These are phyloP conservation scores for Trilocha varians DNA, from an alignment of 2,888 invertebrate genomes.

Conservation along the genomic window DNA sequence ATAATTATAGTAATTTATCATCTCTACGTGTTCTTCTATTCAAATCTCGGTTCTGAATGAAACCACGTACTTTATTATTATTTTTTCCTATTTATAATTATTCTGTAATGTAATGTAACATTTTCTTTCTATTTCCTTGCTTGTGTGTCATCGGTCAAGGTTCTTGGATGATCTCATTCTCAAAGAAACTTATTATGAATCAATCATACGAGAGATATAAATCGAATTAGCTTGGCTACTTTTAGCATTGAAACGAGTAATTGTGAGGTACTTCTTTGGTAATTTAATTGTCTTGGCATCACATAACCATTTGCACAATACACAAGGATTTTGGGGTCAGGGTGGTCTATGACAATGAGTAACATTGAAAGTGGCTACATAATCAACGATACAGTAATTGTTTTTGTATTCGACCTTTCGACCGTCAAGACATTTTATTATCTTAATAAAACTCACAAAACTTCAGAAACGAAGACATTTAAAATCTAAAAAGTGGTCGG, in stretches of 20 bases:
- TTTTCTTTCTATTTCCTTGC: not conserved
- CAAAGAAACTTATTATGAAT: conserved; percentile 13
- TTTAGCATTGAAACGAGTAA: not conserved
- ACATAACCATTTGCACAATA: conserved; percentile 1
- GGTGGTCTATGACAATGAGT: conserved; percentile 15
- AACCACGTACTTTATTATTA: not conserved
- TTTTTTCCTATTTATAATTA: not conserved
- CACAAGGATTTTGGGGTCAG: conserved; percentile 19
- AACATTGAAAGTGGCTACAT: not conserved
- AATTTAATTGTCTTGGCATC: not conserved
- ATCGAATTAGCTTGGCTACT: not conserved
- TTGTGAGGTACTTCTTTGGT: not conserved
- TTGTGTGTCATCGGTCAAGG: conserved; percentile 52
- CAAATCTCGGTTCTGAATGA: not conserved
- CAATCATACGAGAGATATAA: not conserved
- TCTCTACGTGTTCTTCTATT: not conserved
- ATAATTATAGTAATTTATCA: not conserved
- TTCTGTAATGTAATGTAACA: not conserved
- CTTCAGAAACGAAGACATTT: not conserved
- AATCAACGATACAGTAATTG: not conserved
- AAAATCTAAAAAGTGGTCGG: conserved; percentile 11
- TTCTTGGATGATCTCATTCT: conserved; percentile 52
- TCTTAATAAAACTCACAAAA: not conserved
- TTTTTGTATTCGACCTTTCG: not conserved
- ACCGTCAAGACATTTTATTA: not conserved